Base-by-base conservation (phyloP, 37 sponge, comb jelly and placozoan genomes). In the Cladorhizidae sp. region DNA sequence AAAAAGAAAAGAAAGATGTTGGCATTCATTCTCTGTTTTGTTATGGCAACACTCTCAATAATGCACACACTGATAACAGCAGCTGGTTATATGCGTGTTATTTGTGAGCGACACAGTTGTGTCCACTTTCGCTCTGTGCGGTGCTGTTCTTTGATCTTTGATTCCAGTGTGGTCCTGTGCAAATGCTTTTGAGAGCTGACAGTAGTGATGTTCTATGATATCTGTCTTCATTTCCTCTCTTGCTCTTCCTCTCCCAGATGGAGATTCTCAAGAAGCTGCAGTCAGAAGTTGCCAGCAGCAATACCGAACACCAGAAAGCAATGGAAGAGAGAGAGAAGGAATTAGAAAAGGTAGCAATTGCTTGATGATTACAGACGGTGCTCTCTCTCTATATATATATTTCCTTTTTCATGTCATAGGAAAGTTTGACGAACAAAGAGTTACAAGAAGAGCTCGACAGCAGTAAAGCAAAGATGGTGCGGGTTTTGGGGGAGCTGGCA, bases 181-280 rank as follows among this genome's bases (percentile, higher is more conserved):
- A n/a, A n/a, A n/a, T n/a, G n/a, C n/a, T n/a, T n/a, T n/a, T n/a
- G n/a, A n/a, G n/a, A n/a, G n/a, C n/a, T n/a, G n/a, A n/a, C n/a
- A n/a, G n/a, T n/a, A n/a, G n/a, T n/a, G n/a, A n/a, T n/a, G n/a
- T n/a, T n/a, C n/a, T n/a, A n/a, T n/a, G n/a, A n/a, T n/a, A n/a
- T n/a, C n/a, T n/a, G n/a, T n/a, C n/a, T n/a, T n/a, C n/a, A n/a
- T n/a, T n/a, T n/a, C n/a, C n/a, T n/a, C n/a, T n/a, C n/a, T n/a
- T n/a, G n/a, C n/a, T n/a, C n/a, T n/a, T n/a, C n/a, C 25, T 45
- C 25, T 22, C 36, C 7, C 70, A 85, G 85, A 69, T 77, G 77
- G 62, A 50, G 0, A 59, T 76, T 35, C 59, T 85, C 29, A 55
- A 57, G 14, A 77, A 45, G 40, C 72, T 85, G 15, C 78, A 85